Conservation (phyloP, 2,888 invertebrate genomes). For the Mycogona germanica region DNA sequence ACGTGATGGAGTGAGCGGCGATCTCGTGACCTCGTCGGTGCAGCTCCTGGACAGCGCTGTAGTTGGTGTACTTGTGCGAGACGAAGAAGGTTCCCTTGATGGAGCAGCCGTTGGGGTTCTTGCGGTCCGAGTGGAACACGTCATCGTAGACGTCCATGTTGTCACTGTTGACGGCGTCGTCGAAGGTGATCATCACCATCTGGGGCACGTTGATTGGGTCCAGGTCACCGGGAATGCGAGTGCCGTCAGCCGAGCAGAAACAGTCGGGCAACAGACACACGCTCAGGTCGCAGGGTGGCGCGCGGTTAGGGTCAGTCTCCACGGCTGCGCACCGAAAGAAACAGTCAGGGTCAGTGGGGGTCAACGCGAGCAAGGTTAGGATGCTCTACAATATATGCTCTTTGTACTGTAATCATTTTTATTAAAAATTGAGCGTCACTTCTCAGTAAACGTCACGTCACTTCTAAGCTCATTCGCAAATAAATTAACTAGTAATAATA, state of each 20-base stretch:
- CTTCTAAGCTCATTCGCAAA: too few relatives aligned
- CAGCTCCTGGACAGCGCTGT: slow-evolving; percentile 83
- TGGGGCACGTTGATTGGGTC: slow-evolving; percentile 51
- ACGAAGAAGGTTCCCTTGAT: slow-evolving; percentile 86
- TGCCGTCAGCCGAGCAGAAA: slow-evolving; percentile 88
- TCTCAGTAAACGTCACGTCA: too few relatives aligned
- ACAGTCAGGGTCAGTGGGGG: neutral
- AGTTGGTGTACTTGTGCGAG: slow-evolving; percentile 87
- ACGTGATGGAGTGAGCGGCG: slow-evolving; percentile 87
- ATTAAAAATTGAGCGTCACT: too few relatives aligned
- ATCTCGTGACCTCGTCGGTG: slow-evolving; percentile 87
- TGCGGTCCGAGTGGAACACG: slow-evolving; percentile 75
- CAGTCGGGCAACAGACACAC: slow-evolving; percentile 84
- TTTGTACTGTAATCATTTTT: neutral
- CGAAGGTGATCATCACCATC: slow-evolving; percentile 89
- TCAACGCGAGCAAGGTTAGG: neutral
- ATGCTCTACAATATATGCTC: neutral
- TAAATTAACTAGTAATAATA: too few relatives aligned
- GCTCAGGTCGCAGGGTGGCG: slow-evolving; percentile 73
- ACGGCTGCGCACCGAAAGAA: slow-evolving; percentile 47
- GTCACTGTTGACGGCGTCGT: slow-evolving; percentile 90
- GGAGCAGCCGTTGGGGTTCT: slow-evolving; percentile 86
- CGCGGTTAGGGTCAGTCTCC: slow-evolving; percentile 85
- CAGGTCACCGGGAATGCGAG: slow-evolving; percentile 42
- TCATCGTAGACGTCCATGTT: slow-evolving; percentile 88